Percentiles rank a stretch among this genome's conserved stretches.
phyloP scores from a whole-genome alignment of 2,113 vertebrate genomes.

The Ivindomyrus marchei region DNA sequence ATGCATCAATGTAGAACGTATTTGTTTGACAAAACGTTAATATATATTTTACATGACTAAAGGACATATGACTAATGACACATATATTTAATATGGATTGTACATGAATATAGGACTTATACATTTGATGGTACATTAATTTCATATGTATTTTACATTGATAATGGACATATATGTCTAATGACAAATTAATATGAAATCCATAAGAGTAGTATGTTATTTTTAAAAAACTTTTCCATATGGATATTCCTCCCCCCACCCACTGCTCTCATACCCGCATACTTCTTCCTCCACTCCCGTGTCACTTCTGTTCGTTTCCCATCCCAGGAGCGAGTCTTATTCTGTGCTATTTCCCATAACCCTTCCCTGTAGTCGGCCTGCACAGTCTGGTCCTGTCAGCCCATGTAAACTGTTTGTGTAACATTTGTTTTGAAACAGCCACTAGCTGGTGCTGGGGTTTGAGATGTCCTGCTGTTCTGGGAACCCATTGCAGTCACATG shows the following conservation, averaged over 20 bases:
- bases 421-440: neutral
- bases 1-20: neutral
- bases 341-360: neutral
- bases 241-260: neutral
- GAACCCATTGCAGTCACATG: neutral
- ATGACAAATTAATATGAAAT: neutral
- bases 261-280: neutral
- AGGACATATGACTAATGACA: neutral
- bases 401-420: neutral
- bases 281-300: neutral
- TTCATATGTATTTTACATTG: neutral
- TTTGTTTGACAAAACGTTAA: neutral
- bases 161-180: neutral
- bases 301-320: neutral
- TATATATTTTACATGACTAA: neutral
- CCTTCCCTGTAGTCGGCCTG: neutral
- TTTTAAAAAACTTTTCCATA: neutral
- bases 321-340: neutral
- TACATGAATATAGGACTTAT: neutral
- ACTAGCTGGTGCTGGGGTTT: neutral
- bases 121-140: neutral
- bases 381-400: neutral
- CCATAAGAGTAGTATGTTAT: neutral
- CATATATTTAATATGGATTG: neutral
- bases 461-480: neutral